Evolutionary conservation across 2,888 invertebrate species (phyloP).

Genomic region (Cosmia pyralina): DNA sequence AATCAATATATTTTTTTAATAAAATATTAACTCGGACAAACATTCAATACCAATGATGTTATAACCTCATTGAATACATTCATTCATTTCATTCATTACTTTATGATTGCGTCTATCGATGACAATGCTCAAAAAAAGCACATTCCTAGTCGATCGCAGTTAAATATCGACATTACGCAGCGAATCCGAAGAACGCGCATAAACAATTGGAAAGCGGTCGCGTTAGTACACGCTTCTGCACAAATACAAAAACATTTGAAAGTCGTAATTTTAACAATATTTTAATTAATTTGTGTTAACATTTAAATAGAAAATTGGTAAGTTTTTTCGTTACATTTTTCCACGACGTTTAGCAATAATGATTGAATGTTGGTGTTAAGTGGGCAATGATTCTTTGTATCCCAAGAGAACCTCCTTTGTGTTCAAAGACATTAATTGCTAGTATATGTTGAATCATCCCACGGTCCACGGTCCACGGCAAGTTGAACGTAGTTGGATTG

Average conservation of each 20-base stretch:
- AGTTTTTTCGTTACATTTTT: conserved; percentile 29
- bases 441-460: conserved; percentile 65
- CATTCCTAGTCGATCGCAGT: conserved; percentile 39
- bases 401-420: conserved; percentile 61
- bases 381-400: conserved; percentile 24
- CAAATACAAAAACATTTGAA: not conserved
- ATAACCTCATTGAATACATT: not conserved
- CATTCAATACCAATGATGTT: too few species aligned
- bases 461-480: conserved; percentile 34
- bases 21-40: not conserved
- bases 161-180: conserved; percentile 46
- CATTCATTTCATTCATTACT: not conserved
- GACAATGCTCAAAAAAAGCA: conserved; percentile 6
- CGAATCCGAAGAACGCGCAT: conserved; percentile 44
- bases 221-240: conserved; percentile 9
- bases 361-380: not conserved
- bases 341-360: not conserved
- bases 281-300: conserved; percentile 10
- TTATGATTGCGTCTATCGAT: conserved; percentile 19
- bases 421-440: too few species aligned
- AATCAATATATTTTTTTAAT: too few species aligned
- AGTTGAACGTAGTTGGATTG: conserved; percentile 27
- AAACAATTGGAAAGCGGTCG: conserved; percentile 32
- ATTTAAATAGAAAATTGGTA: conserved; percentile 25
- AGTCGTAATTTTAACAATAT: conserved; percentile 28